Conservation (phyloP, 2,888 invertebrate genomes). For the Thelaira solivaga region DNA sequence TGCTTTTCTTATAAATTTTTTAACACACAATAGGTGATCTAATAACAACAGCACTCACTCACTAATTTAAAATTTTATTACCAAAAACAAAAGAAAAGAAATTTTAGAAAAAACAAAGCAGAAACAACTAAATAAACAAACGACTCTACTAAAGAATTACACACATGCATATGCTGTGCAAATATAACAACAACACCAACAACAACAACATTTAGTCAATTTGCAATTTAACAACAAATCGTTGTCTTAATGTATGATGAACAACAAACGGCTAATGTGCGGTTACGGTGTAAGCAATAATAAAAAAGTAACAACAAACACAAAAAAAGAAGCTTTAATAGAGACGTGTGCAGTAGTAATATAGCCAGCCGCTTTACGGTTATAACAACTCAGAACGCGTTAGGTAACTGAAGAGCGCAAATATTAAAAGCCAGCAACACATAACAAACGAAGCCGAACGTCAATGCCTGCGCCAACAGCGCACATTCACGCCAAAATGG, state of each 20-base stretch:
- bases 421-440: conserved; percentile 54
- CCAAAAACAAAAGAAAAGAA: neutral
- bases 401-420: conserved; percentile 62
- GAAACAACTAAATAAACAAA: conserved; percentile 6
- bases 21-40: conserved; percentile 7
- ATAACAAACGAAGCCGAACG: conserved; percentile 48
- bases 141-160: conserved; percentile 4
- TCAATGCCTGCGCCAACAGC: conserved; percentile 19
- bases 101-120: neutral
- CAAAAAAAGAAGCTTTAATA: conserved; percentile 18
- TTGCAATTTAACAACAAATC: conserved; percentile 42
- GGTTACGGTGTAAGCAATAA: conserved; percentile 51
- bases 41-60: conserved; percentile 41
- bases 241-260: neutral
- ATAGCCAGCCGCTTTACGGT: conserved; percentile 61
- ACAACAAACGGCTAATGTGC: neutral
- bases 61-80: neutral
- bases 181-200: conserved; percentile 16
- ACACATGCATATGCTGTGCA: conserved; percentile 32
- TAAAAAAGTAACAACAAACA: conserved; percentile 15
- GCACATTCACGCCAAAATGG: conserved; percentile 42
- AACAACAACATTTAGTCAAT: conserved; percentile 33
- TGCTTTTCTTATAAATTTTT: too few species aligned
- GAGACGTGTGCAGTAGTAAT: conserved; percentile 39
- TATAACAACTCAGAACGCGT: conserved; percentile 63